Conservation (phyloP, 2,888 invertebrate genomes). For the Tachina lurida region DNA sequence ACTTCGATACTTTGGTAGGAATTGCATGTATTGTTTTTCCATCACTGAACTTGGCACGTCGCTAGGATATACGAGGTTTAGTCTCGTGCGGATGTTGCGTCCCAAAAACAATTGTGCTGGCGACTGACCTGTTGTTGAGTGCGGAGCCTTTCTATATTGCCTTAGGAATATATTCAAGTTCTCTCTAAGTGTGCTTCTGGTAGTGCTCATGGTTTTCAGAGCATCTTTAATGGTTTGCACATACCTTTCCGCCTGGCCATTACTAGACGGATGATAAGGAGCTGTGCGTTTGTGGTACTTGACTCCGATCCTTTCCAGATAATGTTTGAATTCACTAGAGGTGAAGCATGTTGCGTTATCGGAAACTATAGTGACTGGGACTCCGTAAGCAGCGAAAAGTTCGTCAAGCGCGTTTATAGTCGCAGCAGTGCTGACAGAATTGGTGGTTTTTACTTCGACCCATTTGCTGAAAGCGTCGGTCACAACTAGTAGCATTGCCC, state of each 20-base stretch:
- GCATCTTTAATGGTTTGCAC: too few relatives aligned
- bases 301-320: slow-evolving; percentile 49
- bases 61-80: too few relatives aligned
- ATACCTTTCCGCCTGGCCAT: slow-evolving; percentile 57
- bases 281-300: slow-evolving; percentile 58
- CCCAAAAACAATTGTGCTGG: too few relatives aligned
- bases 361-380: slow-evolving; percentile 55
- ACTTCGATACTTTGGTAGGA: too few relatives aligned
- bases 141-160: too few relatives aligned
- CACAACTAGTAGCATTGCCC: slow-evolving; percentile 77
- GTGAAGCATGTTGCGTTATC: too few relatives aligned
- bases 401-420: slow-evolving; percentile 49
- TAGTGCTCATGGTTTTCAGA: too few relatives aligned
- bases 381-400: slow-evolving; percentile 73
- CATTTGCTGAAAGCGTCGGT: slow-evolving; percentile 59
- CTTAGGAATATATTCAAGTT: slow-evolving; percentile 54
- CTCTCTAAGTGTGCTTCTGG: slow-evolving; percentile 38
- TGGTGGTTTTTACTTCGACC: slow-evolving; percentile 29
- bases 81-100: too few relatives aligned
- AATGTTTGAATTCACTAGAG: too few relatives aligned
- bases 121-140: too few relatives aligned
- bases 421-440: slow-evolving; percentile 21
- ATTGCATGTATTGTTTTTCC: too few relatives aligned
- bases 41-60: too few relatives aligned
- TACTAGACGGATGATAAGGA: slow-evolving; percentile 72